Percentiles rank a stretch among this genome's conserved stretches.
Evolutionary conservation across 2,797 vertebrate genomes (phyloP).

Genomic region (Bradypodion ventrale): DNA sequence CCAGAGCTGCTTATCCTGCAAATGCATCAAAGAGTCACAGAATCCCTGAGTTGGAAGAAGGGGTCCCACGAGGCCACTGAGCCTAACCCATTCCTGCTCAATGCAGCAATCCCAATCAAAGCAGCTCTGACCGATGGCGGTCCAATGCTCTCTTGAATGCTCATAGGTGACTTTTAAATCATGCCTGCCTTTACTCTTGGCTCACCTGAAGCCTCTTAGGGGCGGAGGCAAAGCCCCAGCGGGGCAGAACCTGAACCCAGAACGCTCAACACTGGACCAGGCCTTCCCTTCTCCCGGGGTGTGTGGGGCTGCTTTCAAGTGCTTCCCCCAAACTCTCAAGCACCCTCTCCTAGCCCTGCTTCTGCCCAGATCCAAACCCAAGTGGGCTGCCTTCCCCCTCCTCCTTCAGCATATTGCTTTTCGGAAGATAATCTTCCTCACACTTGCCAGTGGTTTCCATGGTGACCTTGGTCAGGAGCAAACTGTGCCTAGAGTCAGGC

Average conservation of each 20-base stretch:
- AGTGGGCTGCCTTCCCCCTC: too few species aligned
- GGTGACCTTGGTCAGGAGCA: not conserved
- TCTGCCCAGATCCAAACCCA: not conserved
- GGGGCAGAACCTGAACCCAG: not conserved
- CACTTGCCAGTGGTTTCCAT: not conserved
- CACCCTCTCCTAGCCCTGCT: not conserved
- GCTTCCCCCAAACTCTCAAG: not conserved
- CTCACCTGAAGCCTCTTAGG: too few species aligned
- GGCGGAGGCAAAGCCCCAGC: too few species aligned
- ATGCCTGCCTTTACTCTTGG: too few species aligned
- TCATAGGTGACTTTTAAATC: too few species aligned
- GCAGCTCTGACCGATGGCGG: too few species aligned
- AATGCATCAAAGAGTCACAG: not conserved
- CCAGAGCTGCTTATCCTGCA: not conserved
- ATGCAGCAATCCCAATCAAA: not conserved
- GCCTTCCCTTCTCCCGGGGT: too few species aligned
- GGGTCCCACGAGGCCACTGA: not conserved
- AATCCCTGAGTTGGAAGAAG: not conserved
- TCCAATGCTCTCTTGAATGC: too few species aligned
- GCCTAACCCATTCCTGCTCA: not conserved
- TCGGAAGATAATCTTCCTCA: not conserved
- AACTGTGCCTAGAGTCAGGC: not conserved
- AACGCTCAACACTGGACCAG: not conserved
- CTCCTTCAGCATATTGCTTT: not conserved
- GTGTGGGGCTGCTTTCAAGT: too few species aligned